Evolutionary conservation across 2,113 vertebrate species (phyloP), one percentile per base, ranked within the genome.

Genomic region (Cricetomys ansorgei): DNA sequence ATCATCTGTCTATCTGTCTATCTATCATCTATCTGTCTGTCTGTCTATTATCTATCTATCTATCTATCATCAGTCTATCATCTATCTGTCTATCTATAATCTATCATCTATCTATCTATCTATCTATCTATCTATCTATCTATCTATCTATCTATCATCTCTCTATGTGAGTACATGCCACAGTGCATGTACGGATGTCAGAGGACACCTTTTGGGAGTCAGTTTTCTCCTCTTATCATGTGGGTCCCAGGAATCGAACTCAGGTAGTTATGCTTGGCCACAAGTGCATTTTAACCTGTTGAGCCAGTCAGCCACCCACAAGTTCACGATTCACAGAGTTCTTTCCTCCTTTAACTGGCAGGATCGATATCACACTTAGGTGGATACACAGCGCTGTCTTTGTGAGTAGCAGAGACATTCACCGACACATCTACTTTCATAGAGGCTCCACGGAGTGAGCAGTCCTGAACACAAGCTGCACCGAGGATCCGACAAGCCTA

Each of bases 351-450:
- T 11, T 45, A 57, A 4, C 17, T 25, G 45, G 29, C 57, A 75
- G 57, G 29, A 73, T 53, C 64, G 34, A 50, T 89, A 16, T 57
- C 37, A 34, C 77, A 87, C 3, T 34, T 50, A 57, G 55, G n/a
- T 19, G 80, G 93, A 90, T 34, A 23, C 31, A 72, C 1, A 64
- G 43, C 11, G 43, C 11, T n/a, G 29, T 55, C 45, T 80, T 93
- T 67, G 67, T 91, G 64, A 88, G 76, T 34, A 89, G 16, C 27
- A 67, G 67, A 79, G 72, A 87, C 50, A 94, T 50, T 88, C 92
- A 40, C 69, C n/a, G 95, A 79, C 1, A 43, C 9, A 80, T 72
- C 55, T 95, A 80, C 81, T 93, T 86, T 94, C 80, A 70, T 65
- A 70, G 16, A 85, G 57, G 27, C 94, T 40, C 40, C 53, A 43